Evolutionary conservation across 2,113 vertebrate species (phyloP), one percentile per base, ranked within the genome.

Genomic region (Alexandromys fortis): DNA sequence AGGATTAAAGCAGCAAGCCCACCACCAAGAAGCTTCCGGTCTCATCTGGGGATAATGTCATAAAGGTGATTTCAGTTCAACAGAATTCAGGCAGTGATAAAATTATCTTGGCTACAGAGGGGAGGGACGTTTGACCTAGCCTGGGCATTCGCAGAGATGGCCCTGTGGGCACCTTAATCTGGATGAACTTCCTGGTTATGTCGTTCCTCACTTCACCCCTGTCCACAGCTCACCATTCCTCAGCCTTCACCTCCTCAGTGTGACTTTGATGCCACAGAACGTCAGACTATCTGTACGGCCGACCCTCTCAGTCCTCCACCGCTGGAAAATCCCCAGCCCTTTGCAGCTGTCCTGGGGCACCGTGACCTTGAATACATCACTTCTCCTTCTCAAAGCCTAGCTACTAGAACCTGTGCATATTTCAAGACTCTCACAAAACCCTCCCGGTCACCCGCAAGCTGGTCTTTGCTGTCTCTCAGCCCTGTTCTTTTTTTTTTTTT

Each of bases 101-200:
- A 95, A 94, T 97, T 91, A 96, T 94, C 94, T 96, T 35, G 17
- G 61, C 86, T n/a, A 67, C 75, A 47, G 61, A 97, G 35, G 93
- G 47, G 28, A 67, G 68, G 82, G 38, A 17, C n/a, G 52, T 8
- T 68, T 86, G 86, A 45, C 45, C 28, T 2, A 38, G 83, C 35
- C 49, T 92, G 92, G 55, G 14, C 16, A 76, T 76, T 94, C 55
- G 76, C 0, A 0, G 75, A 96, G 45, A 35, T 14, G 93, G 33
- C 76, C 79, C 78, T 11, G 19, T 4, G 2, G 52, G 45, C 92
- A n/a, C 68, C 35, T 86, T 88, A 47, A 61, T 83, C 42, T 81
- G 42, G 47, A 70, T 55, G 26, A 68, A 9, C 24, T 47, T 82
- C 22, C 47, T 65, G 63, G 45, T 75, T 17, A 68, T 12, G 14